Evolutionary conservation across 2,888 invertebrate genomes (phyloP), one percentile per base, ranked within the genome.

Genomic region (Litoditis marina): DNA sequence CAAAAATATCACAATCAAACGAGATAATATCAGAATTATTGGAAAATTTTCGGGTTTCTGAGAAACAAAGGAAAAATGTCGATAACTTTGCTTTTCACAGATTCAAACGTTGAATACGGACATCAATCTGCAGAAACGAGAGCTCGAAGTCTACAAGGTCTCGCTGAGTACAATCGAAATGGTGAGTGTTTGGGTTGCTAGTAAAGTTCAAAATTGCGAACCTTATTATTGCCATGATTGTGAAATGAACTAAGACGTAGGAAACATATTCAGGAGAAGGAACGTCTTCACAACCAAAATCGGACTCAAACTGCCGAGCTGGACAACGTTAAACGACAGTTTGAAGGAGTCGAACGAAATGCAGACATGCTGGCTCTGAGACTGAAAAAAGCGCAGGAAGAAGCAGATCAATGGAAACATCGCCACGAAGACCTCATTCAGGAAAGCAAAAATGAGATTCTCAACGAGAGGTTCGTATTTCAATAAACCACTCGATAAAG

Each of bases 141-240:
- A 79, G 52, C 49, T 79, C 30, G 79, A 79, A 49, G 79, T 79
- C 22, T 79, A 79, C 70, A 79, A 79, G 61, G 65, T 66, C 7
- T 71, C 75, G 28, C 47, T 79, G 59, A 65, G 73, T n/a, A 74
- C 77, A 7, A 68, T 75, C 1, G 79, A 79, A 71, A 61, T 69
- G 49, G 78, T 72, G 31, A 42, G 66, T 22, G 16, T n/a, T n/a
- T n/a, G n/a, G n/a, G n/a, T n/a, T n/a, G n/a, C n/a, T n/a, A n/a
- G n/a, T n/a, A n/a, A n/a, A n/a, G n/a, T n/a, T n/a, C n/a, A n/a
- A n/a, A n/a, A n/a, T n/a, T n/a, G n/a, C n/a, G n/a, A n/a, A n/a
- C n/a, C n/a, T n/a, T n/a, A n/a, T n/a, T n/a, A 16, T 28, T 49
- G 28, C 31, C 5, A 34, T n/a, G 27, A 46, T 34, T 25, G 13